Conservation (phyloP, 2,797 vertebrate genomes). For the Phyllotis vaccarum region DNA sequence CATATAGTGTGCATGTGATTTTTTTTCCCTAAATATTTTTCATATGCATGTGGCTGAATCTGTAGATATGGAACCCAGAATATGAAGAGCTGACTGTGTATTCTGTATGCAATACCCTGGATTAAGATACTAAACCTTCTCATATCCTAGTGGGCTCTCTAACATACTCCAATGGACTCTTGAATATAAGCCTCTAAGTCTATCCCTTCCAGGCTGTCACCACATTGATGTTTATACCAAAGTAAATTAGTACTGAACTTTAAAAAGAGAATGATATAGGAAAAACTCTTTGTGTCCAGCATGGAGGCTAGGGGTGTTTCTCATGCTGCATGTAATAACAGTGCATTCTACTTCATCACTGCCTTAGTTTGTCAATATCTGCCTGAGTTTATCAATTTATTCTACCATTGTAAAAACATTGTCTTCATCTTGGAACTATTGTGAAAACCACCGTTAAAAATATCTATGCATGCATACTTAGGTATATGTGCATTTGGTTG, state of each 20-base stretch:
- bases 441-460: background rate
- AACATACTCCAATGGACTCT: background rate
- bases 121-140: background rate
- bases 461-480: background rate
- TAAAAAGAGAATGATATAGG: background rate
- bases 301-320: background rate
- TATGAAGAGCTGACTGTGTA: background rate
- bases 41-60: background rate
- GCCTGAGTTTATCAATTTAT: background rate
- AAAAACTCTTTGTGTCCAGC: background rate
- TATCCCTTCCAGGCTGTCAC: background rate
- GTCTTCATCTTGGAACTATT: background rate
- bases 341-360: background rate
- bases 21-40: background rate
- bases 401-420: background rate
- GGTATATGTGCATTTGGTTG: background rate
- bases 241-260: background rate
- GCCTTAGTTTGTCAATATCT: background rate
- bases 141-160: background rate
- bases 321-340: no score
- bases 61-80: background rate
- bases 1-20: background rate
- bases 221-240: background rate
- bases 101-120: background rate
- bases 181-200: background rate